Base-by-base conservation (phyloP, 2,888 invertebrate species). In the Xestoiulus laeticollis region DNA sequence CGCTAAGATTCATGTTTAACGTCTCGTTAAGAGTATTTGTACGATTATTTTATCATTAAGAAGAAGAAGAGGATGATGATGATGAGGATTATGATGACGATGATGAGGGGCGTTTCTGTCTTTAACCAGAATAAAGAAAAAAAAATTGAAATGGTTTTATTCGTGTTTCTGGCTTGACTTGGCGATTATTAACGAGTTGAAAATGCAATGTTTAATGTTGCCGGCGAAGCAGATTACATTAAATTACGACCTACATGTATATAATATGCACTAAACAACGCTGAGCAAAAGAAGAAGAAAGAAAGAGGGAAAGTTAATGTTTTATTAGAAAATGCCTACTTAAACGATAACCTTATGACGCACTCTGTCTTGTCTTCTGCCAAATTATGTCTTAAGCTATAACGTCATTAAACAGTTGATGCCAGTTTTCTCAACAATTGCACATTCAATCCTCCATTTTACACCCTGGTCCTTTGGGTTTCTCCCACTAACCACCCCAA, bases 301-400 rank as follows among this genome's bases (percentile, higher is more conserved):
- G 59, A 59, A 16, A 59, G 68, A 68, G 4, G 8, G 26, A 38
- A 26, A 68, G 26, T 68, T 68, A 68, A 68, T 68, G 68, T 68
- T 68, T 68, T 68, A 68, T 68, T 68, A 68, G 68, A 68, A 68
- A 68, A 68, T 68, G 68, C 68, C 68, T 26, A 68, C 68, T 68
- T 68, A 68, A 68, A 68, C 68, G 68, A 68, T 68, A 68, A 68
- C 68, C 68, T 68, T 26, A 68, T 26, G 68, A 68, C 68, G 68
- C 68, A 26, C 26, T 59, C 59, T 59, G 59, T 59, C 59, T 59
- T 19, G n/a, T 59, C 68, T 68, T 68, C 68, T 68, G 68, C 68
- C 68, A 68, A 68, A 68, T 68, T 68, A 68, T 68, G 68, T 68
- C 68, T 68, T 68, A 68, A 68, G 68, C 68, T 68, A 68, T 68